phyloP scores from a whole-genome alignment of 2,888 invertebrate species.

The Eumacrocentrus americanus region DNA sequence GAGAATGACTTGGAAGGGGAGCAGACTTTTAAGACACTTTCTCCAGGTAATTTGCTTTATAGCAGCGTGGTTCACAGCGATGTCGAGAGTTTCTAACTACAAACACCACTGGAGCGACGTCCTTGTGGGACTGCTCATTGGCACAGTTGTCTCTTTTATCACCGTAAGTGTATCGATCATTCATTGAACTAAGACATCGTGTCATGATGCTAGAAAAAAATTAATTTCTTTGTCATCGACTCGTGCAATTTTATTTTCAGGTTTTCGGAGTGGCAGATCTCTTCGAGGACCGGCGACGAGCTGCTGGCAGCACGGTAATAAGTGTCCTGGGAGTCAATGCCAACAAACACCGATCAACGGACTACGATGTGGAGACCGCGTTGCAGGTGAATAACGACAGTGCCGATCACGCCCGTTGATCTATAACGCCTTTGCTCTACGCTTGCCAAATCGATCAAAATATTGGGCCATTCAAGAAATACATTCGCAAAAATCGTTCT shows the following conservation, averaged over 20 bases:
- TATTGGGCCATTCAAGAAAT: constrained; percentile 3
- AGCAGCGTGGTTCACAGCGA: constrained; percentile 84
- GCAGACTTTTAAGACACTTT: constrained; percentile 82
- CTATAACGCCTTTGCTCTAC: constrained; percentile 30
- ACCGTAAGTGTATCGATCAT: constrained; percentile 67
- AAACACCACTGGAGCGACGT: constrained; percentile 99
- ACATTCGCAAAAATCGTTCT: too few relatives aligned
- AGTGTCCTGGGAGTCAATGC: constrained; percentile 26
- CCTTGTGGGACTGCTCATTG: constrained; percentile 78
- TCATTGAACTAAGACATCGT: too few relatives aligned
- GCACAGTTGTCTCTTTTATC: constrained; percentile 71
- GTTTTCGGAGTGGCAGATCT: constrained; percentile 49
- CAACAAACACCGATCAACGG: constrained; percentile 44
- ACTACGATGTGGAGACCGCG: constrained; percentile 51
- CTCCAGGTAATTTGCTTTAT: constrained; percentile 81
- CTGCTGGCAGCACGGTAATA: background rate
- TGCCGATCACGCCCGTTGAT: constrained; percentile 56
- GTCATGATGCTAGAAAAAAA: background rate
- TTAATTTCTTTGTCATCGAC: background rate
- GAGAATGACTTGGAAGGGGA: constrained; percentile 80
- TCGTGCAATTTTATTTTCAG: constrained; percentile 37
- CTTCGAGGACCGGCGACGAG: constrained; percentile 44
- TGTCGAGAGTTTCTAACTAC: constrained; percentile 92
- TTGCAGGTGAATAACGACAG: constrained; percentile 61
- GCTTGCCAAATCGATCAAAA: constrained; percentile 28